phyloP scores from a whole-genome alignment of 2,797 vertebrate species.

The Acanthurus lineatus region DNA sequence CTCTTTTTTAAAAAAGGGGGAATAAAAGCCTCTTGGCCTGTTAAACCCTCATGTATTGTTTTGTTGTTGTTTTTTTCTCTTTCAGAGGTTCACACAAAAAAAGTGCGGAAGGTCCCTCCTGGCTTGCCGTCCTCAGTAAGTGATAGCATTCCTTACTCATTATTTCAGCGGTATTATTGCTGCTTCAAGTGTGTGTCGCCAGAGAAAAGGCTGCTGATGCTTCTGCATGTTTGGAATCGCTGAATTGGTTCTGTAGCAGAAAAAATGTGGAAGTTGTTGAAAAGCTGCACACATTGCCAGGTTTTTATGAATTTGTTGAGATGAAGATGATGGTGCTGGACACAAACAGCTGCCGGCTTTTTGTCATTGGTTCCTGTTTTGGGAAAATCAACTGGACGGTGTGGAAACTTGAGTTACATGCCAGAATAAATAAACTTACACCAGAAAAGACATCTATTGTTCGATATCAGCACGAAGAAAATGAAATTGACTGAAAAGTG shows the following conservation, averaged over 20 bases:
- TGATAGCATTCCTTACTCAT: slow-evolving; percentile 62
- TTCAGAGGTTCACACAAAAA: slow-evolving; percentile 96
- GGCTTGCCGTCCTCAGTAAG: slow-evolving; percentile 98
- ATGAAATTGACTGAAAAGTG: background rate
- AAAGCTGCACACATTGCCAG: slow-evolving; percentile 22
- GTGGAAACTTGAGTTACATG: background rate
- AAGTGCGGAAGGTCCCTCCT: slow-evolving; percentile 97
- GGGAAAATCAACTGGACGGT: background rate
- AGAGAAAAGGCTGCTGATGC: slow-evolving; percentile 27
- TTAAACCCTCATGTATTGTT: slow-evolving; percentile 48
- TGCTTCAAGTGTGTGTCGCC: slow-evolving; percentile 3
- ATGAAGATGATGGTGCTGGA: slow-evolving; percentile 27
- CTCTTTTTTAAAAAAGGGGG: slow-evolving; percentile 3
- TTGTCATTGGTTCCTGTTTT: slow-evolving; percentile 6
- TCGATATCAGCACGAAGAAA: background rate
- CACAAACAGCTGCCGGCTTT: slow-evolving; percentile 42
- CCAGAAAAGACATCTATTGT: background rate
- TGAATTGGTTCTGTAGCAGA: slow-evolving; percentile 15
- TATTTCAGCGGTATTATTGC: slow-evolving; percentile 1
- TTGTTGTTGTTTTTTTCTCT: slow-evolving; percentile 57
- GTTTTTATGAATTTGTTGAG: slow-evolving; percentile 12
- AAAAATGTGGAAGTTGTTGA: background rate
- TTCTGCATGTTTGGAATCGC: slow-evolving; percentile 21
- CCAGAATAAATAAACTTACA: slow-evolving; percentile 3
- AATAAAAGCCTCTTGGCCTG: slow-evolving; percentile 45